Evolutionary conservation across 2,113 vertebrate species (phyloP).

Genomic region (Macroglossus sobrinus): DNA sequence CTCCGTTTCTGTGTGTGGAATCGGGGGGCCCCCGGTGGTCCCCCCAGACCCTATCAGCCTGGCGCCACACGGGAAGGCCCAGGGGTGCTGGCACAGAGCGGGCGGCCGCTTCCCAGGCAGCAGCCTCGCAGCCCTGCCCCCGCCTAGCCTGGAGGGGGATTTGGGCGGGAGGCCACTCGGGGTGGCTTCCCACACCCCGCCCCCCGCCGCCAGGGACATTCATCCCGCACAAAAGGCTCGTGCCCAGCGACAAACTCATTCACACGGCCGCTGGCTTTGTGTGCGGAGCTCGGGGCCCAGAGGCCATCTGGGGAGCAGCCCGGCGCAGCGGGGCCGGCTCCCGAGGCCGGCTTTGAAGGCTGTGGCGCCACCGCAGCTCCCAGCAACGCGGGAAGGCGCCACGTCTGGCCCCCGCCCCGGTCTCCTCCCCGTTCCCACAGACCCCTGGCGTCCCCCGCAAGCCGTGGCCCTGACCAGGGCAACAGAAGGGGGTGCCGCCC

Average conservation of each 20-base stretch:
- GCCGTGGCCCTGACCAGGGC: background rate
- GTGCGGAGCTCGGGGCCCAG: conserved; percentile 78
- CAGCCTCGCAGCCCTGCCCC: background rate
- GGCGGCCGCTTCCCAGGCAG: background rate
- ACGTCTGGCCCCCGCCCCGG: conserved; percentile 74
- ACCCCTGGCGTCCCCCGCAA: accelerated
- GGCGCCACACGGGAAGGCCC: background rate
- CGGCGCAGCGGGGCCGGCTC: background rate
- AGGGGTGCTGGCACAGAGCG: background rate
- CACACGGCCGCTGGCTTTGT: conserved; percentile 83
- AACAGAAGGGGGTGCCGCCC: background rate
- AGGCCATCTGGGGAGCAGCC: conserved; percentile 88
- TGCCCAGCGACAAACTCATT: conserved; percentile 87
- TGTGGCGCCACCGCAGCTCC: conserved; percentile 41
- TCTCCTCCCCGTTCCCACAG: background rate
- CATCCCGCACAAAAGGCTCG: conserved; percentile 87
- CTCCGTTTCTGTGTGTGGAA: background rate
- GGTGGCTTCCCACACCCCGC: conserved; percentile 85
- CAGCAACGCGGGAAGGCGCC: conserved; percentile 22
- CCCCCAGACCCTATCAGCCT: accelerated
- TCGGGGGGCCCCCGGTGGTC: background rate
- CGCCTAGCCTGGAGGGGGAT: conserved; percentile 82
- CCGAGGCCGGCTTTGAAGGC: conserved; percentile 40
- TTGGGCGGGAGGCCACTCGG: conserved; percentile 74
- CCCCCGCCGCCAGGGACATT: conserved; percentile 48